Evolutionary conservation across 2,888 invertebrate genomes (phyloP).

Genomic region (Ceramica pisi): DNA sequence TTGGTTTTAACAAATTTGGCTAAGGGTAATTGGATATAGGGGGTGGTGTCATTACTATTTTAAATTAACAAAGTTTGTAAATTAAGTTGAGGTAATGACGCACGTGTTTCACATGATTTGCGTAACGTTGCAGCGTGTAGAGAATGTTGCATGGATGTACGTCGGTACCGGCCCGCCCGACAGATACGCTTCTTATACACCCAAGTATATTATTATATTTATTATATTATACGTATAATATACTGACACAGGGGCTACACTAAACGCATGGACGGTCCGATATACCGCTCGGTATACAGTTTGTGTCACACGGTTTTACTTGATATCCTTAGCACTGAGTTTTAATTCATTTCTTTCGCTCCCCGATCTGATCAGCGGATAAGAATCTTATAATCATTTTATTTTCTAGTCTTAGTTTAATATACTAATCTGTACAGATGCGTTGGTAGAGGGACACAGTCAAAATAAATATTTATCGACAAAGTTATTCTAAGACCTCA

Average conservation of each 20-base stretch:
- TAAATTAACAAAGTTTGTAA: slow-evolving; percentile 38
- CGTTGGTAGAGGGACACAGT: slow-evolving; percentile 35
- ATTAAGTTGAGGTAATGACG: slow-evolving; percentile 50
- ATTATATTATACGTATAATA: slow-evolving; percentile 56
- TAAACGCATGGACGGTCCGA: slow-evolving; percentile 56
- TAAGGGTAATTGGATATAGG: background rate
- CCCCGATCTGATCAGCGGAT: slow-evolving; percentile 26
- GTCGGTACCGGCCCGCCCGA: slow-evolving; percentile 22
- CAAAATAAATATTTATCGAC: background rate
- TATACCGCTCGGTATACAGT: slow-evolving; percentile 36
- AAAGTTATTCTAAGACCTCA: background rate
- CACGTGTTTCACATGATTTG: slow-evolving; percentile 28
- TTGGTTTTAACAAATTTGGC: background rate
- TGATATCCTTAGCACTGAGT: slow-evolving; percentile 57
- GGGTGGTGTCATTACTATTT: background rate
- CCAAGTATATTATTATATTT: slow-evolving; percentile 59
- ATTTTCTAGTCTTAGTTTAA: slow-evolving; percentile 57
- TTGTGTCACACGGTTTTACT: slow-evolving; percentile 60
- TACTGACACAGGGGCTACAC: slow-evolving; percentile 48
- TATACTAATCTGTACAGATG: slow-evolving; percentile 57
- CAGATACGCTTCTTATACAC: slow-evolving; percentile 60
- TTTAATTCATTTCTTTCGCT: slow-evolving; percentile 48
- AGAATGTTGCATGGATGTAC: slow-evolving; percentile 56
- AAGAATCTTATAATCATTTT: slow-evolving; percentile 35
- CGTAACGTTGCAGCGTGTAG: slow-evolving; percentile 35